These are phyloP conservation scores for Brassicogethes aeneus DNA, from an alignment of 2,888 invertebrate species.

Conservation along the genomic window DNA sequence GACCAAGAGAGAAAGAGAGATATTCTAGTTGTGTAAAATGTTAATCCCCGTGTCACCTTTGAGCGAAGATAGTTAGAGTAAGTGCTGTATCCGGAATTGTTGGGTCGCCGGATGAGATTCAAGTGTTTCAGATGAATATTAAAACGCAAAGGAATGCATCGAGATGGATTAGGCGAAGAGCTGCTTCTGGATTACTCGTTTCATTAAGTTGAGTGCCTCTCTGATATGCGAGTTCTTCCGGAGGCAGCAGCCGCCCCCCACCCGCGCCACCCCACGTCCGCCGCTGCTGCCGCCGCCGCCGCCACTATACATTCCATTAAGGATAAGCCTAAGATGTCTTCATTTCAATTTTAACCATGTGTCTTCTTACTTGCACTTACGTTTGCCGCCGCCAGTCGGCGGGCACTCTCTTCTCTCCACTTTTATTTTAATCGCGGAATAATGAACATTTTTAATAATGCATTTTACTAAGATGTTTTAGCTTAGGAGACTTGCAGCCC, in stretches of 20 bases:
- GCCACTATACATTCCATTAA: slow-evolving; percentile 34
- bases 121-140: slow-evolving; percentile 40
- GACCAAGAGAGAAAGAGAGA: too few relatives aligned
- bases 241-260: slow-evolving; percentile 9
- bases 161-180: slow-evolving; percentile 41
- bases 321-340: slow-evolving; percentile 35
- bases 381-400: slow-evolving; percentile 3
- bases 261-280: slow-evolving; percentile 14
- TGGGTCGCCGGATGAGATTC: slow-evolving; percentile 31
- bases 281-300: slow-evolving; percentile 6
- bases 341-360: slow-evolving; percentile 24
- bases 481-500: too few relatives aligned
- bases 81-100: slow-evolving; percentile 39
- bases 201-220: slow-evolving; percentile 49
- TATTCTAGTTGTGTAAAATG: too few relatives aligned
- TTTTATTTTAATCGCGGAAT: slow-evolving; percentile 3
- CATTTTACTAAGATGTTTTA: too few relatives aligned
- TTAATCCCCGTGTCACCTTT: slow-evolving; percentile 2
- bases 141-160: slow-evolving; percentile 41
- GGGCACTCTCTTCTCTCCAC: slow-evolving; percentile 2
- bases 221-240: slow-evolving; percentile 38
- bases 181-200: slow-evolving; percentile 45
- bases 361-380: slow-evolving; percentile 4
- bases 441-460: slow-evolving; percentile 1
- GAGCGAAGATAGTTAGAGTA: slow-evolving; percentile 25